Base-by-base conservation (phyloP, 2,888 invertebrate genomes). In the Barypeithes pellucidus region DNA sequence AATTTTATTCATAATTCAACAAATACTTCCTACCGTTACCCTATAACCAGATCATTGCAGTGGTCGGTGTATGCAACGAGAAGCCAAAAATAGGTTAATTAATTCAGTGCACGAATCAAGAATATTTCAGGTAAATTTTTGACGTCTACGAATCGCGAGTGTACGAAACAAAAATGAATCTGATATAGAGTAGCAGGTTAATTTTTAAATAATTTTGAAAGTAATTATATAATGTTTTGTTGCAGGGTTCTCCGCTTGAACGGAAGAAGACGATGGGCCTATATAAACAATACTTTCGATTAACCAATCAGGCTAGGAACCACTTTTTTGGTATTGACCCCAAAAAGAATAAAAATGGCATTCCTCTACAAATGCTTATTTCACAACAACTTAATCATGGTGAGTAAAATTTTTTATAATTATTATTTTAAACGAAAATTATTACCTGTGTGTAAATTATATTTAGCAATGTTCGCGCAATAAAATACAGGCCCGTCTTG, bases 331-430 rank as follows among this genome's bases (percentile, higher is more conserved):
- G 93, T 7, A 68, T 75, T 20, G 70, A 75, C 52, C 68, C 67
- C 1, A 75, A 75, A 59, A 69, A 87, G 91, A 41, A 87, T 88
- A 24, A 69, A 57, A 67, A 87, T 91, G 50, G 87, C 89, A 90
- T 91, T 50, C 93, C 94, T 0, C 85, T 95, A 57, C 94, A 92
- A 79, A 93, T 95, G 92, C 89, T 95, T 77, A 93, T 95, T 82
- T 94, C 95, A 12, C 91, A 93, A 82, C 92, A 92, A 84, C 88
- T 94, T 73, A 92, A 91, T 82, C 91, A 91, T 85, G 91, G 95
- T 95, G 85, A 93, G 94, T 68, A 59, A 63, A 50, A 47, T n/a
- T 16, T 0, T 43, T 16, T n/a, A 5, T 16, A 43, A 14, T 12
- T 36, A 33, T 36, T n/a, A n/a, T 39, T 29, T 2, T 29, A 29